These are phyloP conservation scores for Agrypnia vestita DNA, from an alignment of 1,140 invertebrate species.

Conservation along the genomic window DNA sequence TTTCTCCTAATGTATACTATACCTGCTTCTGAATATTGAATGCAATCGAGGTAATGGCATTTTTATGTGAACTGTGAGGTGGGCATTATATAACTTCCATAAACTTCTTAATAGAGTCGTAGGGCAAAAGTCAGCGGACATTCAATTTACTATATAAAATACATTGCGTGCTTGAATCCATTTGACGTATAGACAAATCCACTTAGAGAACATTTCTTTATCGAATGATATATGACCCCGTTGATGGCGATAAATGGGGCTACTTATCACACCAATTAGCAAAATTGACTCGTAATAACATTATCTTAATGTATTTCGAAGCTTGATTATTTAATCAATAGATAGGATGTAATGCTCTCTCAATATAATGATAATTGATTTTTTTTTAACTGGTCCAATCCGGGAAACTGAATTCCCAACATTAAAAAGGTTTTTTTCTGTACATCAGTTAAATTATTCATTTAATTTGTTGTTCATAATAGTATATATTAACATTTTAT, in stretches of 20 bases:
- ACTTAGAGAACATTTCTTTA: slow-evolving; percentile 7
- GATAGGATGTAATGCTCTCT: too few species aligned
- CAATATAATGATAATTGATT: too few species aligned
- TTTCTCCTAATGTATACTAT: too few species aligned
- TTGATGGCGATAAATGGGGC: background rate
- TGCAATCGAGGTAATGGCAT: slow-evolving; percentile 30
- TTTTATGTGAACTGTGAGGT: slow-evolving; percentile 3
- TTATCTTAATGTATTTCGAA: too few species aligned
- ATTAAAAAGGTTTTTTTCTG: too few species aligned
- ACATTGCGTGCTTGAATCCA: slow-evolving; percentile 19
- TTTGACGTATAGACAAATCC: slow-evolving; percentile 11
- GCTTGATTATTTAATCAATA: too few species aligned
- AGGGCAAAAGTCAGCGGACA: slow-evolving; percentile 15
- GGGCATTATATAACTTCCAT: slow-evolving; percentile 8
- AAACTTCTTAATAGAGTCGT: slow-evolving; percentile 25
- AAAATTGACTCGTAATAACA: background rate
- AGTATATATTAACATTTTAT: too few species aligned
- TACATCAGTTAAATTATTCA: too few species aligned
- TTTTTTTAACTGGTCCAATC: too few species aligned
- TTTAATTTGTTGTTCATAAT: too few species aligned
- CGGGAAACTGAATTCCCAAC: too few species aligned
- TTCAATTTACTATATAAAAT: background rate
- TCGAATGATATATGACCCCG: background rate
- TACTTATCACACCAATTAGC: background rate
- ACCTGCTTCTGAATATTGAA: background rate